Base-by-base conservation (phyloP, 2,797 vertebrate genomes). In the Coccyzus lansbergi region DNA sequence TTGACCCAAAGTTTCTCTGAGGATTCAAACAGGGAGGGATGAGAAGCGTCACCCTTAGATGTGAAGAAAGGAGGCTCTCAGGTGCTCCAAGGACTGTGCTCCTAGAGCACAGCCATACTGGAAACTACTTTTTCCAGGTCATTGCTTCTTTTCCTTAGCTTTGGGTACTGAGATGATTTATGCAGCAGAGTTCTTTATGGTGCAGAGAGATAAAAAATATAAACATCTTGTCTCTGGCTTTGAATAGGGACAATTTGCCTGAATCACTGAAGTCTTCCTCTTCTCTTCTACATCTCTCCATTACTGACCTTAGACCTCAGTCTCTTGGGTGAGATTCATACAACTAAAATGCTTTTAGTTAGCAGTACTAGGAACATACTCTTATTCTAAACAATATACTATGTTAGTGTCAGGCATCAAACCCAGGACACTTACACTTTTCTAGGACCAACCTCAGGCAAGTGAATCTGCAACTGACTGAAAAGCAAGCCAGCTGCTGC, bases 31-130 rank as follows among this genome's bases (percentile, higher is more conserved):
- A 31, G 69, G 10, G 18, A 70, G 3, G 22, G 8, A 70, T 69
- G 17, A 76, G 33, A 86, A 62, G 6, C 2, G 2, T 25, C 33
- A 33, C 0, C 3, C 4, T 51, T 21, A 31, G 14, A 21, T 55
- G 20, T 51, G 44, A n/a, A 10, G 26, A 63, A 60, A 59, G 14
- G 9, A n/a, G 7, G 1, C 80, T 14, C 21, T 64, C 25, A 52
- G 48, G 19, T 9, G 25, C 28, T 12, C 21, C 19, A 34, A 21
- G 46, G 19, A 31, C 25, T 65, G 14, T 17, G 14, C 8, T 77
- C 21, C 18, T 76, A 69, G 21, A 3, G 0, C 15, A 49, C 7
- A 60, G 14, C 6, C 31, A 21, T 29, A 16, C 12, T 65, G 20
- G 22, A 75, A 64, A 52, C 7, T 1, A 21, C 1, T 36, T 92